Conservation (phyloP, 1,140 invertebrate genomes). For the Eufriesea mexicana region DNA sequence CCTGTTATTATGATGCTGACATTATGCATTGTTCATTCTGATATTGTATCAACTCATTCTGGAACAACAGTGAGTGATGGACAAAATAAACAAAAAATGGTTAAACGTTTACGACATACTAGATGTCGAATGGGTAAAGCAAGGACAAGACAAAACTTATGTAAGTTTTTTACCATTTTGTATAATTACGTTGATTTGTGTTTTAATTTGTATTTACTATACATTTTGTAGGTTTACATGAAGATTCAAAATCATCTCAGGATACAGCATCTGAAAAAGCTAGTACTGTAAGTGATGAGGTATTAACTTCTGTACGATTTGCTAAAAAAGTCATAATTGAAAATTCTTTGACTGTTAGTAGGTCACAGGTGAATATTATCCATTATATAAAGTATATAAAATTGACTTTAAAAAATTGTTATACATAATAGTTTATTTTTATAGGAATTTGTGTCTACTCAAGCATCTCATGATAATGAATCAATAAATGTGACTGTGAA, state of each 20-base stretch:
- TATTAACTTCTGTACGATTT: slow-evolving; percentile 78
- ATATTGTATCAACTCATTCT: slow-evolving; percentile 91
- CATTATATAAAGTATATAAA: neutral
- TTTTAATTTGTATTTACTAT: slow-evolving; percentile 20
- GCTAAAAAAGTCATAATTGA: slow-evolving; percentile 78
- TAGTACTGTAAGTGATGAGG: slow-evolving; percentile 63
- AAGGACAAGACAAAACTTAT: slow-evolving; percentile 74
- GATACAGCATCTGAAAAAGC: slow-evolving; percentile 76
- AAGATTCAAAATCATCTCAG: slow-evolving; percentile 77
- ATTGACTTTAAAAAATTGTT: neutral
- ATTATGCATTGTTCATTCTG: slow-evolving; percentile 93
- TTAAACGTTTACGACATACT: slow-evolving; percentile 71
- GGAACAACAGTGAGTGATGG: slow-evolving; percentile 74
- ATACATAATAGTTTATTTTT: neutral
- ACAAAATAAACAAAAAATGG: slow-evolving; percentile 73
- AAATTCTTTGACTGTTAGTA: slow-evolving; percentile 60
- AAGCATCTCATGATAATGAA: slow-evolving; percentile 57
- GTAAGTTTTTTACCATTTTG: slow-evolving; percentile 56
- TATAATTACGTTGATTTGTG: neutral
- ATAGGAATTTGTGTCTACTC: slow-evolving; percentile 56
- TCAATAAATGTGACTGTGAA: slow-evolving; percentile 36
- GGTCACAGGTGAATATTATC: slow-evolving; percentile 55
- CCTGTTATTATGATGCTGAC: slow-evolving; percentile 91
- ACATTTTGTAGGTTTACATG: slow-evolving; percentile 66
- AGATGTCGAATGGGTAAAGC: slow-evolving; percentile 76